Evolutionary conservation across 1,140 invertebrate genomes (phyloP), one percentile per base, ranked within the genome.

Genomic region (Drosophila tristis): DNA sequence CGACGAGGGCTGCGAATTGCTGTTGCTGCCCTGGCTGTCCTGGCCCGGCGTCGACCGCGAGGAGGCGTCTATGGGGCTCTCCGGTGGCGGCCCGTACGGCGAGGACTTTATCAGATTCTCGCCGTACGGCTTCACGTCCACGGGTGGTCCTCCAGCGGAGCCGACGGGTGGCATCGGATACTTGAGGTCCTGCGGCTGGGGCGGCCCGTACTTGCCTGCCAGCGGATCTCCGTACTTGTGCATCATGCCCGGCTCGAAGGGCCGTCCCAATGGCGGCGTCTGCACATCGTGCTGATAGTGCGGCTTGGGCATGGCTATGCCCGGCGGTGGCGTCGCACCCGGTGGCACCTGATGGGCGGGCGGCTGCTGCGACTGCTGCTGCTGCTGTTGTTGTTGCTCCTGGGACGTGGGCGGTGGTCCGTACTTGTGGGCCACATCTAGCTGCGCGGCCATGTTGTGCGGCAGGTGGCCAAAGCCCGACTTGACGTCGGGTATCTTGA

Each of bases 1-100:
- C 25, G 90, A 85, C 43, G 90, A 85, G 26, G 91, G 89, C 74
- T 92, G 91, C 16, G 91, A 92, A 43, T 87, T 87, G 63, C 91
- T 92, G 63, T 92, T 92, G 65, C 91, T 92, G 45, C 91, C 87
- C 50, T 92, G 91, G 45, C 91, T 92, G 66, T 92, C 91, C 59
- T 92, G 91, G 20, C 91, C 91, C 1, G 91, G 91, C 16, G 91
- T 92, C 5, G 90, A 91, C 11, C 91, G 71, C 4, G 91, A 76
- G 4, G 91, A 92, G 20, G 89, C 90, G 62, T 92, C 91, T 31
- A 92, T 90, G 2, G 90, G 91, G 56, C 90, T 91, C 70, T 92
- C 91, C 1, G 77, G 80, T n/a, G 78, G 90, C 25, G 81, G 63
- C 5, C 78, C 80, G 35, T 91, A 91, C 1, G 86, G 85, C n/a